Conservation (phyloP, 2,113 vertebrate genomes). For the Chascanopsetta lugubris region DNA sequence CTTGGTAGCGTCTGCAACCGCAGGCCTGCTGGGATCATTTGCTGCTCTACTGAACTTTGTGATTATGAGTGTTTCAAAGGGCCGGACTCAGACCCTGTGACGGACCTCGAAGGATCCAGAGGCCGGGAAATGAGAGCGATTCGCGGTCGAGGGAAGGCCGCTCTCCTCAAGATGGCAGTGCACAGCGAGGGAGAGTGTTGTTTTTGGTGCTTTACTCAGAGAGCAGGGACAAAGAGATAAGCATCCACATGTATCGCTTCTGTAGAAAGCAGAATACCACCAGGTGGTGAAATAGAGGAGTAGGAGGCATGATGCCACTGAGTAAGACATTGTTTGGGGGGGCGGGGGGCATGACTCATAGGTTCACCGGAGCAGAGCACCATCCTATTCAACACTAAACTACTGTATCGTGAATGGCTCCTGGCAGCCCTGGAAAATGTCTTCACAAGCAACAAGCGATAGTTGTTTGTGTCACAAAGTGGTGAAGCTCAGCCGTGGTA, state of each 20-base stretch:
- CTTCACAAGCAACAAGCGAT: not conserved
- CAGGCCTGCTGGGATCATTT: conserved; percentile 43
- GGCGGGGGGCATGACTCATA: conserved; percentile 66
- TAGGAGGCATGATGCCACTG: conserved; percentile 50
- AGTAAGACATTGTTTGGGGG: conserved; percentile 63
- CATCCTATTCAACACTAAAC: conserved; percentile 64
- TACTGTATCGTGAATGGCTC: conserved; percentile 52
- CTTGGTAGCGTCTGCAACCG: not conserved
- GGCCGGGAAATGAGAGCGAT: conserved; percentile 51
- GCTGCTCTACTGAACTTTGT: conserved; percentile 50
- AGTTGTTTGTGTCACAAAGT: not conserved
- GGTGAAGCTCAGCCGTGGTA: conserved; percentile 14
- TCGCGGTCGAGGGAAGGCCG: conserved; percentile 52
- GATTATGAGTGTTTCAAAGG: conserved; percentile 58
- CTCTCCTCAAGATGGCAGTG: conserved; percentile 14
- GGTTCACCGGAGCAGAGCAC: conserved; percentile 40
- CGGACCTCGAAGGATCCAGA: conserved; percentile 10
- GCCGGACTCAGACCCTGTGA: conserved; percentile 36
- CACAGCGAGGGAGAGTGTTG: conserved; percentile 39
- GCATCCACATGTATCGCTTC: conserved; percentile 55
- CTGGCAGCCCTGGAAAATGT: conserved; percentile 2
- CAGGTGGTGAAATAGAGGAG: conserved; percentile 55
- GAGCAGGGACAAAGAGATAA: conserved; percentile 42
- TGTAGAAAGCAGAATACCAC: conserved; percentile 67
- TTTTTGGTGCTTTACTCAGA: conserved; percentile 35